Base-by-base conservation (phyloP, 1,140 invertebrate genomes). In the Mercenaria mercenaria region DNA sequence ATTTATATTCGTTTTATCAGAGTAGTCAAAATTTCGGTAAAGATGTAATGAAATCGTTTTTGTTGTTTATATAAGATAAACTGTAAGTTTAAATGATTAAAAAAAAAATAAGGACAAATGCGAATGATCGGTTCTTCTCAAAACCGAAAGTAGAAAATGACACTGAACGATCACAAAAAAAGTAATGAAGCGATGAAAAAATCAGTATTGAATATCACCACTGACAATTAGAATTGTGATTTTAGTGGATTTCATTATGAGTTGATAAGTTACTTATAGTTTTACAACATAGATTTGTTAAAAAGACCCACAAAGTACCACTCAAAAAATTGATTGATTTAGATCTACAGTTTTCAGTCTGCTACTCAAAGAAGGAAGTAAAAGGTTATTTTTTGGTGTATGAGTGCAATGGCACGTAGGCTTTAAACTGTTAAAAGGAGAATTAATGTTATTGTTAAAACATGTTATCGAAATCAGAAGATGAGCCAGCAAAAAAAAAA, bases 291-390 rank as follows among this genome's bases (percentile, higher is more conserved):
- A n/a, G n/a, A n/a, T n/a, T n/a, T n/a, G n/a, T n/a, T n/a, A n/a
- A n/a, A n/a, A n/a, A n/a, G n/a, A n/a, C n/a, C n/a, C n/a, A n/a
- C n/a, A n/a, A n/a, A n/a, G n/a, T n/a, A n/a, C n/a, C n/a, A n/a
- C n/a, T n/a, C n/a, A n/a, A n/a, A n/a, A n/a, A n/a, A n/a, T n/a
- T n/a, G n/a, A n/a, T n/a, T n/a, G n/a, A n/a, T n/a, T n/a, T n/a
- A n/a, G n/a, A n/a, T n/a, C 10, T 50, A 50, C 20, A 50, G 47
- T 50, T 50, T 50, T 10, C 47, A 50, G 47, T 50, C 10, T 20
- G n/a, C n/a, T n/a, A n/a, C n/a, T n/a, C n/a, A n/a, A n/a, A 67
- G 11, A 37, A 67, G 61, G 61, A 67, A 67, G 61, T 67, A 67
- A 67, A 3, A 67, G 32, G 32, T 18, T 11, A 13, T 20, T 61